Percentiles rank a stretch among this genome's conserved stretches.
Conservation (phyloP, 2,888 invertebrate species). For the Eledone cirrhosa region DNA sequence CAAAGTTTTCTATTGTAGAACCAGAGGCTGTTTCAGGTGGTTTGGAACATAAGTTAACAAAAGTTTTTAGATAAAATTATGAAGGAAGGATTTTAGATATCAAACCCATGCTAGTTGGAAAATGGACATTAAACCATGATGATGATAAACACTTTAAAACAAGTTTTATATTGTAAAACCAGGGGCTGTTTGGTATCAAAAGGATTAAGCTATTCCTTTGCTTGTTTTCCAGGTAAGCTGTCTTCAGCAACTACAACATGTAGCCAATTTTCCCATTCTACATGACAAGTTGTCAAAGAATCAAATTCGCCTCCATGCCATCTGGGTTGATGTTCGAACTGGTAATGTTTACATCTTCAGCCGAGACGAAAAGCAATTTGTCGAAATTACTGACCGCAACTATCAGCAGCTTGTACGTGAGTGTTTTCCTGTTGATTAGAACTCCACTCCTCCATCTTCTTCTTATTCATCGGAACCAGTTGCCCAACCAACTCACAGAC, state of each 20-base stretch:
- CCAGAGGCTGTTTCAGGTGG: no score
- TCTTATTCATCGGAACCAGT: background rate
- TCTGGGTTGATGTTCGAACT: slow-evolving; percentile 98
- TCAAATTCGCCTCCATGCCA: slow-evolving; percentile 85
- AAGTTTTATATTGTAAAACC: no score
- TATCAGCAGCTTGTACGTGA: slow-evolving; percentile 40
- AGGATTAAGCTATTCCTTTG: background rate
- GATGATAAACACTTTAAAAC: no score
- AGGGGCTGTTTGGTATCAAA: no score
- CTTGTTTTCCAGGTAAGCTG: slow-evolving; percentile 77
- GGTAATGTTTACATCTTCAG: slow-evolving; percentile 96
- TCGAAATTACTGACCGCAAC: slow-evolving; percentile 83
- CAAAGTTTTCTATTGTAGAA: no score
- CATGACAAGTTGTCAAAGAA: slow-evolving; percentile 82
- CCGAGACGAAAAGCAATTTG: slow-evolving; percentile 83
- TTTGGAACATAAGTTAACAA: no score
- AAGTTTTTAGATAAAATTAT: no score
- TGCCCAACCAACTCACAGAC: background rate
- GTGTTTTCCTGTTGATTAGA: background rate
- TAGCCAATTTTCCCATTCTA: slow-evolving; percentile 90
- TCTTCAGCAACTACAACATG: slow-evolving; percentile 89
- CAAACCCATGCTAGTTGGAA: no score
- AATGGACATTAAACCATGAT: no score
- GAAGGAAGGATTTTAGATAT: no score
- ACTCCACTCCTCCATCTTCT: background rate